Evolutionary conservation across 37 sponge, comb jelly and placozoan species (phyloP), one percentile per base, ranked within the genome.

Genomic region (Beroe forskalii): DNA sequence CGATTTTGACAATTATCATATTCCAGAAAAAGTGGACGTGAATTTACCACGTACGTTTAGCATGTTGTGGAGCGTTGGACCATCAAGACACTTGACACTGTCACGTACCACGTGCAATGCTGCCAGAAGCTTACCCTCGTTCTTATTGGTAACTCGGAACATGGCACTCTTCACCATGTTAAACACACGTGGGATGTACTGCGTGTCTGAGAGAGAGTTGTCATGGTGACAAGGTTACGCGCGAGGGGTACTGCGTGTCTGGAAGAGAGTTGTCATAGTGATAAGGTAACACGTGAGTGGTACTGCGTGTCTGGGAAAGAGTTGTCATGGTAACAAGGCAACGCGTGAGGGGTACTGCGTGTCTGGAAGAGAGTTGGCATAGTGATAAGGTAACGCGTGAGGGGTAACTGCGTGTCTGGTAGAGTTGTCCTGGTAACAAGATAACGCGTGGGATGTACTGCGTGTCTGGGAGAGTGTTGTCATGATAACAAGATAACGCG

Each of bases 91-190:
- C 86, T 44, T 80, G 86, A 80, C 40, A 42, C 86, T 80, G 19
- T 80, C 86, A n/a, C 86, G 14, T 14, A 80, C 55, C 14, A 80
- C 86, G 24, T 44, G 20, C 1, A 80, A 48, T 32, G 86, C 86
- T 24, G 86, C 86, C 86, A 80, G 55, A 14, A 80, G 86, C 40
- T 44, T 80, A 17, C 55, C 86, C 86, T 80, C 86, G 31, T 80
- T 80, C 86, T 80, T 80, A 27, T 41, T 41, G 9, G 86, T 80
- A 14, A 80, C 86, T n/a, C 86, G 86, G 86, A 80, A 80, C 55
- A 80, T 80, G 30, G 86, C n/a, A 80, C 86, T 80, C 40, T 80
- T 80, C 35, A 80, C 40, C 86, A 80, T 80, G 86, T 80, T 80
- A 23, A 80, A 80, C 55, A 80, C 86, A 38, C 86, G 43, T 22